Conservation (phyloP, 2,113 vertebrate species). For the Aplodontia rufa region DNA sequence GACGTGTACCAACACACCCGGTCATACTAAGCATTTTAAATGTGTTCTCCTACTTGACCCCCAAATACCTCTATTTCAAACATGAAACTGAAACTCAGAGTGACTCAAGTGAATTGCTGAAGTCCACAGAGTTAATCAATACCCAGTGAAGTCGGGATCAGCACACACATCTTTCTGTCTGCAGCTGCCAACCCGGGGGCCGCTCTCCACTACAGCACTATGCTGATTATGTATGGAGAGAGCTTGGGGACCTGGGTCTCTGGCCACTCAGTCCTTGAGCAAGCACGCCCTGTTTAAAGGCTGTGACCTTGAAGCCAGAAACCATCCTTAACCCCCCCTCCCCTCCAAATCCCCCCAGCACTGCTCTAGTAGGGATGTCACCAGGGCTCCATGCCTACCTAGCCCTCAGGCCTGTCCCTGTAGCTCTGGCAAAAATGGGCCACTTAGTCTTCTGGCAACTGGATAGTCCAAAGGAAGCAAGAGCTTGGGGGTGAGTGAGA, state of each 20-base stretch:
- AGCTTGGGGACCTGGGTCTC: background rate
- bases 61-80: background rate
- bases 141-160: background rate
- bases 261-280: background rate
- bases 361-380: constrained; percentile 50
- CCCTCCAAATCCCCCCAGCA: background rate
- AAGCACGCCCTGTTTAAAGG: background rate
- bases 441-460: constrained; percentile 6
- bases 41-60: background rate
- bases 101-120: background rate
- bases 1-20: no score
- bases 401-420: constrained; percentile 56
- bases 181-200: background rate
- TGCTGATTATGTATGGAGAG: background rate
- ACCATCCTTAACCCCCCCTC: background rate
- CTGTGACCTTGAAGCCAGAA: constrained; percentile 60
- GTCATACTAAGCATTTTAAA: constrained; percentile 8
- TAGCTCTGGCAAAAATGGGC: constrained; percentile 46
- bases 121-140: background rate
- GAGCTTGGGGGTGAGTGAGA: background rate
- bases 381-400: constrained; percentile 35
- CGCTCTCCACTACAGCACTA: no score
- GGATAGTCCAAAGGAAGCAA: constrained; percentile 11
- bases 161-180: background rate
- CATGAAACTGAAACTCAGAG: background rate